Evolutionary conservation across 1,140 invertebrate genomes (phyloP), one percentile per base, ranked within the genome.

Genomic region (Oryctes rhinoceros): DNA sequence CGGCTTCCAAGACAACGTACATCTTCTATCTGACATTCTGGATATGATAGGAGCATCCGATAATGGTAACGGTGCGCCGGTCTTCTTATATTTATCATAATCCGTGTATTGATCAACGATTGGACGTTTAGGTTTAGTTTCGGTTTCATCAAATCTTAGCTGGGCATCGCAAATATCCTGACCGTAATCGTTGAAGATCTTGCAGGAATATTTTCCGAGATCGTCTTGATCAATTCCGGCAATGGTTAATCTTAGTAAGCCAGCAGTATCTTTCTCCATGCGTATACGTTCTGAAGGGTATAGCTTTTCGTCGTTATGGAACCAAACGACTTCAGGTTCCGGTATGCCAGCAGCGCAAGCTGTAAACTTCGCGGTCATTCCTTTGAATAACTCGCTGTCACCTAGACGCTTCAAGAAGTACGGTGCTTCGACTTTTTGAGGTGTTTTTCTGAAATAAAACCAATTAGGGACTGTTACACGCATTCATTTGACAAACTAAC

Each of bases 1-100:
- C 3, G 97, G 96, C 83, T 94, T 94, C 97, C 97, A 99, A 0
- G 94, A 95, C 9, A 99, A 88, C 0, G 96, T 96, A 20, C 97
- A 90, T 77, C 93, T 91, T 6, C 94, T 90, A 84, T 97, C 96
- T 78, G 94, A 94, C 94, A 98, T 96, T 10, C 94, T 92, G 7
- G 94, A 94, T 82, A 99, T 96, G 82, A 95, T 94, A 2, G 97
- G 97, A 79, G 91, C 91, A 84, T 98, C 96, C 5, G 95, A 91
- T 0, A 98, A 87, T 0, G 97, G 96, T 84, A 96, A 90, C 6
- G 95, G 94, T 53, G 94, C 90, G 7, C 96, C 96, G 4, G 93
- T 92, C 80, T 93, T 92, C 76, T 93, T 93, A 87, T 94, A 94
- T 84, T 95, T 95, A 82, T 96, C 95, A 84, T 92, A 96, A 82